A percentile compares a stretch with the other conserved stretches of the same genome.
phyloP scores from a whole-genome alignment of 2,113 vertebrate species.

The Epinephelus moara region DNA sequence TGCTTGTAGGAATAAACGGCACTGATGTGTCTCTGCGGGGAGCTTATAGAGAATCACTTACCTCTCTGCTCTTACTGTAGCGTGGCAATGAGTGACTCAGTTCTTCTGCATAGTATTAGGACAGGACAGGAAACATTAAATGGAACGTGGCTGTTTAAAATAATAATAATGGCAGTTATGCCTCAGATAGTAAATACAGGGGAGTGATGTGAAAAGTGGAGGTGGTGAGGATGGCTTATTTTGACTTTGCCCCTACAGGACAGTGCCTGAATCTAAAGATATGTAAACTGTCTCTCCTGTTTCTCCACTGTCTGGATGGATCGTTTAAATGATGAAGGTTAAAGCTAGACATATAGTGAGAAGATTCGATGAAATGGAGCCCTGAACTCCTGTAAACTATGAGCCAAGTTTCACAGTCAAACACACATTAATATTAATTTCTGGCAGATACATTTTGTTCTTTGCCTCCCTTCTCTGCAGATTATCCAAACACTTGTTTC shows the following conservation, averaged over 20 bases:
- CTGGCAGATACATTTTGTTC: neutral
- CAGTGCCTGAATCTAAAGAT: conserved; percentile 2
- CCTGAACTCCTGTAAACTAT: neutral
- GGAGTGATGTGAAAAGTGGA: conserved; percentile 12
- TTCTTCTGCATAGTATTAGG: conserved; percentile 37
- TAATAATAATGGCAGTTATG: conserved; percentile 33
- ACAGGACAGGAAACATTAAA: conserved; percentile 48
- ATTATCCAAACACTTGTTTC: conserved; percentile 9
- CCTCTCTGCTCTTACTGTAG: conserved; percentile 75
- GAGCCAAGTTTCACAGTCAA: neutral
- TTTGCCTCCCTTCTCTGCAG: neutral
- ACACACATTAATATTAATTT: neutral
- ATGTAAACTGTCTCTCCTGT: neutral
- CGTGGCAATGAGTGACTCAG: conserved; percentile 67
- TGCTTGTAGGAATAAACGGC: conserved; percentile 78
- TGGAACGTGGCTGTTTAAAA: conserved; percentile 51
- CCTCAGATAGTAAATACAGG: conserved; percentile 33
- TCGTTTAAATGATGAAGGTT: neutral
- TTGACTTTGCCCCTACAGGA: neutral
- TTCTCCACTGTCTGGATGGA: neutral
- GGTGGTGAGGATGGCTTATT: conserved; percentile 1
- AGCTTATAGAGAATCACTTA: conserved; percentile 79
- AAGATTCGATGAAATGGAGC: neutral
- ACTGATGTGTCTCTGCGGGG: conserved; percentile 78
- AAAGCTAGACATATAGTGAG: neutral